Evolutionary conservation across 2,113 vertebrate species (phyloP).

Genomic region (Lycaon pictus): DNA sequence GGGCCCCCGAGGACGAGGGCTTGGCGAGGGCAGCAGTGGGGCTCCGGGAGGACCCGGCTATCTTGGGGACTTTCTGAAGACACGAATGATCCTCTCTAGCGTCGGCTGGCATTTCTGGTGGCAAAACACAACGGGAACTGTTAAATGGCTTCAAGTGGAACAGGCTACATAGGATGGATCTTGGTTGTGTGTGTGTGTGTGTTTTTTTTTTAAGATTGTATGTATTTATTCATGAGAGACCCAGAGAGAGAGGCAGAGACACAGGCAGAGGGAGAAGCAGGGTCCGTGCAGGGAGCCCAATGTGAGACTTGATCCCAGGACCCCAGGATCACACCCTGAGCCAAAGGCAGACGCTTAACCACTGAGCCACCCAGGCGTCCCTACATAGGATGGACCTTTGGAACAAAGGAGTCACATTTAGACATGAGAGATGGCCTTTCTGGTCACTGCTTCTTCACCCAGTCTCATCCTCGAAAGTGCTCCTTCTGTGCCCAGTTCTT

Average conservation of each 20-base stretch:
- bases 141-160: not conserved
- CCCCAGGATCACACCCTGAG: too few relatives aligned
- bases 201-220: too few relatives aligned
- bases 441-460: accelerated
- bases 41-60: conserved; percentile 91
- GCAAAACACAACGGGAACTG: conserved; percentile 80
- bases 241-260: too few relatives aligned
- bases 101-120: conserved; percentile 97
- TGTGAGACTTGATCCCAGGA: too few relatives aligned
- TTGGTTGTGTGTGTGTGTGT: too few relatives aligned
- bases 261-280: too few relatives aligned
- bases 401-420: not conserved
- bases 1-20: conserved; percentile 85
- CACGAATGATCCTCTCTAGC: conserved; percentile 94
- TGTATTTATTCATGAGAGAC: too few relatives aligned
- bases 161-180: too few relatives aligned
- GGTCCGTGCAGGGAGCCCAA: too few relatives aligned
- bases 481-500: not conserved
- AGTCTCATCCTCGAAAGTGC: not conserved
- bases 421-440: too few relatives aligned
- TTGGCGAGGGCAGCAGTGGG: conserved; percentile 87
- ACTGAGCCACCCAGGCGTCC: too few relatives aligned
- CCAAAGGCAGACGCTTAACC: too few relatives aligned
- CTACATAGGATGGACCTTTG: not conserved
- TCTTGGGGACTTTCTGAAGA: conserved; percentile 95